A percentile compares a stretch with the other conserved stretches of the same genome.
Conservation (phyloP, 1,140 invertebrate genomes). For the Papilio xuthus region DNA sequence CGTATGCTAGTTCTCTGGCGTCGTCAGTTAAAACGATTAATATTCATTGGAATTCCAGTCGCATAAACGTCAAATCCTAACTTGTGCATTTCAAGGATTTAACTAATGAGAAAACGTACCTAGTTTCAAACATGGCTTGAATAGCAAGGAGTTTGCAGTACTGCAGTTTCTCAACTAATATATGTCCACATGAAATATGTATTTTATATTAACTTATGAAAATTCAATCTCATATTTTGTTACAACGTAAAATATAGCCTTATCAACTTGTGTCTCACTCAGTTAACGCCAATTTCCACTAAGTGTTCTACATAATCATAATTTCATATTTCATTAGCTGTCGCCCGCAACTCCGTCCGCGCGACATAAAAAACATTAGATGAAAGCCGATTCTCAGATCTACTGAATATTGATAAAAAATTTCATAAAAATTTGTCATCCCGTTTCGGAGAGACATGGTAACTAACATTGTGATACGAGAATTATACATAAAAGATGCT, state of each 20-base stretch:
- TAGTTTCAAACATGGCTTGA: background rate
- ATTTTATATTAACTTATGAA: background rate
- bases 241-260: background rate
- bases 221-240: background rate
- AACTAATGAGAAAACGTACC: conserved; percentile 1
- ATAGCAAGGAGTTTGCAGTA: background rate
- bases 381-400: no score
- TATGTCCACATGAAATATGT: background rate
- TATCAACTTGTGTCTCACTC: background rate
- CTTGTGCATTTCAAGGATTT: background rate
- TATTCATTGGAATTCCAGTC: conserved; percentile 3
- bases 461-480: no score
- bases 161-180: background rate
- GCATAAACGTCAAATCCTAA: background rate
- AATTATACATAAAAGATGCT: no score
- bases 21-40: background rate
- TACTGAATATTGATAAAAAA: no score
- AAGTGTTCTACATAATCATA: no score
- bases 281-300: no score
- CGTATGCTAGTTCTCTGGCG: no score
- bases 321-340: no score
- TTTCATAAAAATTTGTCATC: no score
- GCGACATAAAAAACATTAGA: no score
- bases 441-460: no score
- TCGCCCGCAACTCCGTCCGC: no score